These are phyloP conservation scores for Galagoides demidoff DNA, from an alignment of 2,797 vertebrate genomes.

Conservation along the genomic window DNA sequence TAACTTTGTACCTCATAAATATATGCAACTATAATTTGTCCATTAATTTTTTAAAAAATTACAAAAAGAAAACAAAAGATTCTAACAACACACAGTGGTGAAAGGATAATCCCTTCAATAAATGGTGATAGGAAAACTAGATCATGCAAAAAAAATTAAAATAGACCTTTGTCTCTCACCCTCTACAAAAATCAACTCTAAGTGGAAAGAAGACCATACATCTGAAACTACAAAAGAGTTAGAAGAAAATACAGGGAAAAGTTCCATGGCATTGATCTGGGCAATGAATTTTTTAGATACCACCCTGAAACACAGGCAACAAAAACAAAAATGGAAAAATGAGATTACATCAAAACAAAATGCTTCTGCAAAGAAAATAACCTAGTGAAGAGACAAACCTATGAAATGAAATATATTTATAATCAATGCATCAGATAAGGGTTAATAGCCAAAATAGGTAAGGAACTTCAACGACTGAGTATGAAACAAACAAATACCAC, in stretches of 20 bases:
- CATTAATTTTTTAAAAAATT: background rate
- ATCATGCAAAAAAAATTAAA: background rate
- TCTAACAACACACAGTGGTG: background rate
- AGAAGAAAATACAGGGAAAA: background rate
- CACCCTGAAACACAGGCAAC: background rate
- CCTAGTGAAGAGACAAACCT: background rate
- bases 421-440: background rate
- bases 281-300: background rate
- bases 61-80: background rate
- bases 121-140: background rate
- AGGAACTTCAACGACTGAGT: background rate
- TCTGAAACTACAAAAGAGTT: background rate
- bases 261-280: background rate
- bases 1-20: background rate
- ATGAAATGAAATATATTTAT: background rate
- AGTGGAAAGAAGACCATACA: background rate
- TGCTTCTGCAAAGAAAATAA: background rate
- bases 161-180: background rate
- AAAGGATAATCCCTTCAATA: background rate
- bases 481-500: background rate
- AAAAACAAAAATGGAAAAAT: background rate
- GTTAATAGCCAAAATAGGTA: background rate
- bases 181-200: background rate
- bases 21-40: background rate
- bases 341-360: background rate